These are phyloP conservation scores for Diploptera punctata DNA, from an alignment of 2,888 invertebrate species.

Conservation along the genomic window DNA sequence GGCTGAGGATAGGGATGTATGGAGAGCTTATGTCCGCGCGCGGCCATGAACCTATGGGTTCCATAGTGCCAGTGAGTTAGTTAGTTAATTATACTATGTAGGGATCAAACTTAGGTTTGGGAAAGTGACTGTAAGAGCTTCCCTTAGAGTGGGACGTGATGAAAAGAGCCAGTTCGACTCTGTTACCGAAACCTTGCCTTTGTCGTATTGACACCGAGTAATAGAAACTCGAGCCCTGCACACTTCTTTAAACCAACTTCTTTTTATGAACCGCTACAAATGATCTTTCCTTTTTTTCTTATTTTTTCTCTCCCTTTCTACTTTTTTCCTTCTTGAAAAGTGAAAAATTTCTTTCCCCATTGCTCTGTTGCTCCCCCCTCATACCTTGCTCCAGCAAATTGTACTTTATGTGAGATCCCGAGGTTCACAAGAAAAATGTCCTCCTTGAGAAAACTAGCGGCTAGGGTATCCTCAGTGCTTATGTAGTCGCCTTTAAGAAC, in stretches of 20 bases:
- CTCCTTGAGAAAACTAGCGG: background rate
- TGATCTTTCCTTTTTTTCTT: conserved; percentile 19
- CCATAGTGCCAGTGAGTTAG: too few relatives aligned
- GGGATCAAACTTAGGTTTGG: too few relatives aligned
- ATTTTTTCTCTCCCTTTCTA: background rate
- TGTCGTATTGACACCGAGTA: conserved; percentile 1
- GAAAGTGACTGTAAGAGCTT: too few relatives aligned
- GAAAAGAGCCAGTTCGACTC: background rate
- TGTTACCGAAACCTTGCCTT: background rate
- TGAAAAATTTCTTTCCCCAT: conserved; percentile 12
- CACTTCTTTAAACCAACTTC: conserved; percentile 14
- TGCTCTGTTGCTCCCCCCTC: conserved; percentile 31
- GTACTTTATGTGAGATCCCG: conserved; percentile 21
- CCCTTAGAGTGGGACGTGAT: too few relatives aligned
- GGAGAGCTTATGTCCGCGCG: too few relatives aligned
- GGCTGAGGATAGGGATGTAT: too few relatives aligned
- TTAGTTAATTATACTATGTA: too few relatives aligned
- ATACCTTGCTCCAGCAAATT: conserved; percentile 34
- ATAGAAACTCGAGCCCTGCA: conserved; percentile 11
- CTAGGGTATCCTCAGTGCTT: conserved; percentile 23
- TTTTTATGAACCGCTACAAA: conserved; percentile 30
- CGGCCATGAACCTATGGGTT: too few relatives aligned
- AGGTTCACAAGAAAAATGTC: conserved; percentile 5
- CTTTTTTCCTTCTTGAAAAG: conserved; percentile 25
- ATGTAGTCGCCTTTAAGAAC: conserved; percentile 25